Evolutionary conservation across 2,797 vertebrate species (phyloP), one percentile per base, ranked within the genome.

Genomic region (Miichthys miiuy): DNA sequence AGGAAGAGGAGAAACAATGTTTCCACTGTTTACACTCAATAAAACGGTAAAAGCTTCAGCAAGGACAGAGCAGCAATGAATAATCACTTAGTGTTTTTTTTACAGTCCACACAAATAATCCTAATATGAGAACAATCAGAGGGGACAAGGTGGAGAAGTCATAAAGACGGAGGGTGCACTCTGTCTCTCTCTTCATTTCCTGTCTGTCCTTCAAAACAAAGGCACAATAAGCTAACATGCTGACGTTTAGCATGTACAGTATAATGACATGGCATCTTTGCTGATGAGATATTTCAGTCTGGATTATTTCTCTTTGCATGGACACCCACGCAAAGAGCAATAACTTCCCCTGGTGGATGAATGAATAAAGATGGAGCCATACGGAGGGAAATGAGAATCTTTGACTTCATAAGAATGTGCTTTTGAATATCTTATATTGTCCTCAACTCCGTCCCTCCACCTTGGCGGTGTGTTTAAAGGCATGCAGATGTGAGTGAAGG

Each of bases 21-120:
- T 79, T 85, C 75, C 30, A 77, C 14, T 12, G 66, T 82, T 88
- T 76, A 44, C 75, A 65, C 68, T 80, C 70, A 80, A 82, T 80
- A 79, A 61, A 85, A 71, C 56, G 44, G 60, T 73, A 76, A 83
- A 83, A 78, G 80, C 84, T 67, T 78, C 30, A 60, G 61, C 68
- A 52, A 75, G 56, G 81, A 70, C 38, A 72, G 81, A 67, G 20
- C 51, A 60, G 60, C 30, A 0, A 46, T 57, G 71, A 65, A 57
- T 64, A 72, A 75, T 60, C 74, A 47, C 58, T 68, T 50, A 41
- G 27, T 30, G 30, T 3, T 12, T 8, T 68, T 52, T 77, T 66
- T 71, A 78, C 71, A 46, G 20, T 58, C 34, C 23, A 34, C 47
- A 65, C 68, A 61, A 68, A 67, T 75, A 54, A 62, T 42, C 68